Base-by-base conservation (phyloP, 2,888 invertebrate genomes). In the Zaprionus obscuricornis region DNA sequence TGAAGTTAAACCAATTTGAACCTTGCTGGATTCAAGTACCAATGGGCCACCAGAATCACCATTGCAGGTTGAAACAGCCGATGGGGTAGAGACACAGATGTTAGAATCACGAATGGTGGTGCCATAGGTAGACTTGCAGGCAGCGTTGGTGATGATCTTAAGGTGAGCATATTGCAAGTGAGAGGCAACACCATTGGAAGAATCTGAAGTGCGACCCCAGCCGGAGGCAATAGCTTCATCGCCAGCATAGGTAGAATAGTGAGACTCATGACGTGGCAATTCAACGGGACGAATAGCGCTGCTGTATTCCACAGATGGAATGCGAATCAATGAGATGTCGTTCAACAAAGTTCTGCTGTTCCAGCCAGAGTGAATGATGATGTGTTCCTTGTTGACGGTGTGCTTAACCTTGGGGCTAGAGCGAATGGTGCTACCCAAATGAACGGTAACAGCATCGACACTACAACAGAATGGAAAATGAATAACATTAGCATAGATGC, bases 21-120 rank as follows among this genome's bases (percentile, higher is more conserved):
- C 17, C 64, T 69, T 59, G 72, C 13, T 26, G 65, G 65, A 16
- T 1, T 22, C 33, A 16, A 66, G 63, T 0, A 74, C 85, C 64
- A 82, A 59, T 13, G 81, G 81, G 33, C 88, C 87, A 39, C 87
- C 87, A 7, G 87, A 86, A 43, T 87, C 87, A 17, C 85, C 81
- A 46, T 71, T 67, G 74, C 81, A 82, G 49, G 81, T 82, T 27
- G 85, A 82, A 1, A 70, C 69, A 18, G 59, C 45, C 14, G 56
- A 16, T 3, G 72, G 2, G 6, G 85, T 86, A 40, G 51, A 31
- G 3, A 82, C 78, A 42, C 82, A 82, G 37, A 89, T 73, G 64
- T 85, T 84, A 5, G 69, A 45, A 2, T 11, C 5, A 1, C 59
- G 68, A 27, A 88, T 51, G 46, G 29, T 66, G 0, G 33, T 1